These are phyloP conservation scores for Anorthoa munda DNA, from an alignment of 2,888 invertebrate genomes.

Conservation along the genomic window DNA sequence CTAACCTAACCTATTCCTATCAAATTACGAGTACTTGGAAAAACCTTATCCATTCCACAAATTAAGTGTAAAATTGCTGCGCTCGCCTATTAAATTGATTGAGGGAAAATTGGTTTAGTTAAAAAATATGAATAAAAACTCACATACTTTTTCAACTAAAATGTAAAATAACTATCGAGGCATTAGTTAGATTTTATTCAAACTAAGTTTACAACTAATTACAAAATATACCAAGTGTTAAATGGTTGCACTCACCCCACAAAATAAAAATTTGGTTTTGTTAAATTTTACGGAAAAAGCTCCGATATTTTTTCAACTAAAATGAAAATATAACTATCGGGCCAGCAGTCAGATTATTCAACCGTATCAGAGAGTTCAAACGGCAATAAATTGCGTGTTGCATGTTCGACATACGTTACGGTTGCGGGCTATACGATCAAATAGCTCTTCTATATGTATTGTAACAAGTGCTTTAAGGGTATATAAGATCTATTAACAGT, in stretches of 20 bases:
- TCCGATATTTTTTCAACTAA: conserved; percentile 17
- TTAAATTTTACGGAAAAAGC: conserved; percentile 1
- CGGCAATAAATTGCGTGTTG: conserved; percentile 51
- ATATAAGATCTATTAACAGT: conserved; percentile 22
- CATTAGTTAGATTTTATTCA: too few relatives aligned
- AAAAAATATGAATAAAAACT: too few relatives aligned
- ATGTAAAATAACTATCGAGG: too few relatives aligned
- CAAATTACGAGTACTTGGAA: neutral
- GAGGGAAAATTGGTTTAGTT: too few relatives aligned
- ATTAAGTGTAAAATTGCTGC: neutral
- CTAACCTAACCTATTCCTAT: too few relatives aligned
- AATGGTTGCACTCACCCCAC: too few relatives aligned
- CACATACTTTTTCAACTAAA: too few relatives aligned
- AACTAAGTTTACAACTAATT: too few relatives aligned
- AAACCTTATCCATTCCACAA: too few relatives aligned
- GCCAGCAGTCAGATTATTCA: conserved; percentile 41
- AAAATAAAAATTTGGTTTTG: neutral
- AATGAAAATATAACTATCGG: conserved; percentile 40
- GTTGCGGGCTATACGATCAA: conserved; percentile 23
- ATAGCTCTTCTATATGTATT: conserved; percentile 4
- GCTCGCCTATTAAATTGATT: too few relatives aligned
- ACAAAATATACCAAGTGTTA: neutral
- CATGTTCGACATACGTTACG: conserved; percentile 37
- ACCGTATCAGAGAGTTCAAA: conserved; percentile 43
- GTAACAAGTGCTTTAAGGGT: neutral